These are phyloP conservation scores for Chiloscyllium plagiosum DNA, from an alignment of 2,113 vertebrate genomes.

Conservation along the genomic window DNA sequence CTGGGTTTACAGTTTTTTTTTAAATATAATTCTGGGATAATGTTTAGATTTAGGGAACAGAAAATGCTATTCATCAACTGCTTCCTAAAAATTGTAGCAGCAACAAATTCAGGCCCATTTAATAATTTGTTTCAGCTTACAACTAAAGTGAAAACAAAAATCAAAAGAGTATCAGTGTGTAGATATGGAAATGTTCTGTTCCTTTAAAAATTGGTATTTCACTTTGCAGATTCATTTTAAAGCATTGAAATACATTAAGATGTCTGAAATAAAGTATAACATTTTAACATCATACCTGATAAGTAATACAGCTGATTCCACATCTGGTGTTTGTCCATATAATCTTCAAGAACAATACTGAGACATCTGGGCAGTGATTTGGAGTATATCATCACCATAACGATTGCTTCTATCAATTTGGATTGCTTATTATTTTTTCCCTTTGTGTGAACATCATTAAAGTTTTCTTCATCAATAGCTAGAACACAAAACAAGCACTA, in stretches of 20 bases:
- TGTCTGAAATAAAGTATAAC: background rate
- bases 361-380: conserved; percentile 71
- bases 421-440: background rate
- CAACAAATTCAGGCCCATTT: background rate
- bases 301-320: conserved; percentile 74
- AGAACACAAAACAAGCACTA: background rate
- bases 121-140: background rate
- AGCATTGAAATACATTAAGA: background rate
- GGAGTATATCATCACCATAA: conserved; percentile 67
- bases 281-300: conserved; percentile 64
- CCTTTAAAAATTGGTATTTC: background rate
- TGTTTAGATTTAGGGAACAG: background rate
- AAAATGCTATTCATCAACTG: background rate
- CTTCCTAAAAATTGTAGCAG: background rate
- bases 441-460: background rate
- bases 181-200: background rate
- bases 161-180: background rate
- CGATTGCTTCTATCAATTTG: conserved; percentile 63
- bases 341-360: conserved; percentile 67
- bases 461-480: conserved; percentile 7
- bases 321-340: conserved; percentile 71
- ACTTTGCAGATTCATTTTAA: background rate
- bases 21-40: background rate
- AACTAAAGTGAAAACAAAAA: background rate
- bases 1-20: background rate